Evolutionary conservation across 1,140 invertebrate genomes (phyloP).

Genomic region (Camponotus pennsylvanicus): DNA sequence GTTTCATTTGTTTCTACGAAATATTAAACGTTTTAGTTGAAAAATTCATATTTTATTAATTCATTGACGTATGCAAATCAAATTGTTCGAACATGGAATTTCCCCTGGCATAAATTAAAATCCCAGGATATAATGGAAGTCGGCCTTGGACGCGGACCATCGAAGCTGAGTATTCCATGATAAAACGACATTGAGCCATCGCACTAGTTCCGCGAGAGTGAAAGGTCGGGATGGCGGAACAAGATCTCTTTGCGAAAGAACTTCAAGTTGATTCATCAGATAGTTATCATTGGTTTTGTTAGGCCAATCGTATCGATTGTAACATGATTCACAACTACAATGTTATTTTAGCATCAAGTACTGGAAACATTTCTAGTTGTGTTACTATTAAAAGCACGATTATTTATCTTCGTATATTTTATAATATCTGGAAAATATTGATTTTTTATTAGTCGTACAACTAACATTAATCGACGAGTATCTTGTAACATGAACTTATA

Average conservation of each 20-base stretch:
- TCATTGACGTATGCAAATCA: neutral
- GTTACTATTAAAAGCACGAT: neutral
- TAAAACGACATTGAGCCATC: conserved; percentile 62
- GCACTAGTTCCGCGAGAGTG: conserved; percentile 57
- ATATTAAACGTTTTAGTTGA: neutral
- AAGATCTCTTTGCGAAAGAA: conserved; percentile 39
- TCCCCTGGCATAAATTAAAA: neutral
- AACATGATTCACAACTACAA: neutral
- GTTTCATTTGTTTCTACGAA: neutral
- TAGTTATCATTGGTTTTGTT: conserved; percentile 32
- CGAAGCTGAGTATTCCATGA: conserved; percentile 64
- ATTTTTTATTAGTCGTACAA: neutral
- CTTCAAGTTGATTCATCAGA: conserved; percentile 51
- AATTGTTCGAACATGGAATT: conserved; percentile 2
- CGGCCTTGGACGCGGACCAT: conserved; percentile 54
- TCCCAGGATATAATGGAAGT: conserved; percentile 7
- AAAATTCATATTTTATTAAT: neutral
- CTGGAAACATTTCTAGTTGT: neutral
- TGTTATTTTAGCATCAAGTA: neutral
- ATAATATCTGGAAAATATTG: neutral
- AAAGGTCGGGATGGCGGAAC: conserved; percentile 66
- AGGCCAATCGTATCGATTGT: conserved; percentile 20
- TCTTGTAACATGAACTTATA: conserved; percentile 10
- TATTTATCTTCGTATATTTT: neutral
- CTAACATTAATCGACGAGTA: neutral